Evolutionary conservation across 2,797 vertebrate species (phyloP).

Genomic region (Lemur catta): DNA sequence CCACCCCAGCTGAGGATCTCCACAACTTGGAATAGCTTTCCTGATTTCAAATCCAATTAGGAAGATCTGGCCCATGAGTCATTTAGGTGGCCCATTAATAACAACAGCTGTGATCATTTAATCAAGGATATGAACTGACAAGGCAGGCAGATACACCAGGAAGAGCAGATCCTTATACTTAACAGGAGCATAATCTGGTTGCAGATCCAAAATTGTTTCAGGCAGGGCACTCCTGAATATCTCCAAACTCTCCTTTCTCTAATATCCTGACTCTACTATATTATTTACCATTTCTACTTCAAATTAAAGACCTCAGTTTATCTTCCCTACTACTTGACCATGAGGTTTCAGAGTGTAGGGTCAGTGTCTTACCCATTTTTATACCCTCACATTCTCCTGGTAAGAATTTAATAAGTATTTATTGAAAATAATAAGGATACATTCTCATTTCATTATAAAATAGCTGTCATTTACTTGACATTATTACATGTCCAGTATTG

Average conservation of each 20-base stretch:
- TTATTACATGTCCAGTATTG: not conserved
- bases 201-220: not conserved
- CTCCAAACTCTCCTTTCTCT: not conserved
- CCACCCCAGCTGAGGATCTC: not conserved
- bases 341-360: not conserved
- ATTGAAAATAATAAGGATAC: not conserved
- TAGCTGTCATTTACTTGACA: not conserved
- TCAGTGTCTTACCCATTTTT: not conserved
- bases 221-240: not conserved
- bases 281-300: not conserved
- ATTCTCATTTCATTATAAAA: conserved; percentile 19
- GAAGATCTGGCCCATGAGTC: not conserved
- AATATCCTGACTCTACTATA: not conserved
- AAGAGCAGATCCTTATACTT: not conserved
- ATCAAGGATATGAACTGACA: not conserved
- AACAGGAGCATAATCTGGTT: not conserved
- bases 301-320: not conserved
- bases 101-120: not conserved
- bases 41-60: not conserved
- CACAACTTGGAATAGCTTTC: not conserved
- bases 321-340: not conserved
- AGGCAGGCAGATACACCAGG: not conserved
- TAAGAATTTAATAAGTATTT: not conserved
- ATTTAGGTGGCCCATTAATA: not conserved
- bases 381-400: not conserved